Evolutionary conservation across 2,113 vertebrate species (phyloP).

Genomic region (Clarias magur): DNA sequence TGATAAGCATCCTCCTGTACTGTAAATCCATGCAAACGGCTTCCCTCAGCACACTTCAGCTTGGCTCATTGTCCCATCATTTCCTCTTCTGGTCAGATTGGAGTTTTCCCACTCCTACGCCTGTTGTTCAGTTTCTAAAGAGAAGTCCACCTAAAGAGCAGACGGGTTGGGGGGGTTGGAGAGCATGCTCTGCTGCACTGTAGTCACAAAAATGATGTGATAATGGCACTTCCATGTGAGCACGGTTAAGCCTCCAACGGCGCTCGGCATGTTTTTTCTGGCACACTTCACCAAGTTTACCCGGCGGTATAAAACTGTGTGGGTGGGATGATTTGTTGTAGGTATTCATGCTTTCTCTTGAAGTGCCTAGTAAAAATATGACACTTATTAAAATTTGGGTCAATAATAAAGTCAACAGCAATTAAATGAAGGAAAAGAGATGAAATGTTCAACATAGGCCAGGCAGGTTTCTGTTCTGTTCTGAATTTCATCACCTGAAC

Average conservation of each 20-base stretch:
- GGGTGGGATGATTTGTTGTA: not conserved
- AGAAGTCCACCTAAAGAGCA: not conserved
- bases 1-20: constrained; percentile 33
- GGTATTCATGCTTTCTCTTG: not conserved
- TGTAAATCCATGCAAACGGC: not conserved
- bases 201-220: not conserved
- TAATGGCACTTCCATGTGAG: not conserved
- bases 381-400: not conserved
- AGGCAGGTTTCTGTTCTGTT: not conserved
- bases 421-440: not conserved
- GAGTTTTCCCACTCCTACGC: constrained; percentile 31
- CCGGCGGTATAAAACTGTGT: not conserved
- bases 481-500: no score
- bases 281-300: not conserved
- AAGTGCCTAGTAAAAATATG: not conserved
- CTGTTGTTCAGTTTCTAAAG: not conserved
- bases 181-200: not conserved
- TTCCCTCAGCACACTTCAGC: constrained; percentile 2
- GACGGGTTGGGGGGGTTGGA: constrained; percentile 18
- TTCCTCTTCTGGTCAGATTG: constrained; percentile 39
- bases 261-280: not conserved
- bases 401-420: not conserved
- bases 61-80: constrained; percentile 50
- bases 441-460: not conserved
- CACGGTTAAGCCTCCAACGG: not conserved